Base-by-base conservation (phyloP, 2,113 vertebrate species). In the Geothlypis trichas region DNA sequence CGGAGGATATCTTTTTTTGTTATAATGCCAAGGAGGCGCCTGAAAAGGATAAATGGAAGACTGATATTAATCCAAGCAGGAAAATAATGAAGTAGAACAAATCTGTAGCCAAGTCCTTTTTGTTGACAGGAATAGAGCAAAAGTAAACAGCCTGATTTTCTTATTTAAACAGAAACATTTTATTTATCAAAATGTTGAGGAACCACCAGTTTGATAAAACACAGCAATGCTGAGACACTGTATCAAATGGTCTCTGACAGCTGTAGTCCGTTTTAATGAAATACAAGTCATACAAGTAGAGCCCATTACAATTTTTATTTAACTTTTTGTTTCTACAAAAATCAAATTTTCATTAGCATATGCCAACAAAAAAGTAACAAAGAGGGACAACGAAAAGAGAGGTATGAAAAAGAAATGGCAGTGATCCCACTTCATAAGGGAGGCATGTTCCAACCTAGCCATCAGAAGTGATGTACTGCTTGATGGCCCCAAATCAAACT, bases 1-100 rank as follows among this genome's bases (percentile, higher is more conserved):
- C 99, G 99, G 61, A 99, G 99, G 98, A 99, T 99, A 98, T 99
- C 99, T 99, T 99, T 99, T 99, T 99, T 99, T 99, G 99, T 99
- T 98, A 99, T 98, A 98, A 99, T 99, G 98, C 99, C 99, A 98
- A 99, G 99, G 98, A 99, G 99, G 96, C 99, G 99, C 97, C 99
- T 99, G 98, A 62, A 98, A 98, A 94, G 97, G 77, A 98, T 57
- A 98, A 97, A 97, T 2, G 94, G 89, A 95, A 98, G 96, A 98
- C 1, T 59, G 21, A 74, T 66, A 69, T 97, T 98, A 97, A 97
- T 96, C 90, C 93, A 67, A 69, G 95, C 78, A 37, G 81, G 71
- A 87, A 95, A 89, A 87, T 6, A 61, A 72, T 44, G 58, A 31
- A 49, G 22, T 5, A 33, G 84, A 80, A 76, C 71, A 95, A 62